Percentiles rank a stretch among this genome's conserved stretches.
phyloP scores from a whole-genome alignment of 2,888 invertebrate species.

The Microplitis manilae region DNA sequence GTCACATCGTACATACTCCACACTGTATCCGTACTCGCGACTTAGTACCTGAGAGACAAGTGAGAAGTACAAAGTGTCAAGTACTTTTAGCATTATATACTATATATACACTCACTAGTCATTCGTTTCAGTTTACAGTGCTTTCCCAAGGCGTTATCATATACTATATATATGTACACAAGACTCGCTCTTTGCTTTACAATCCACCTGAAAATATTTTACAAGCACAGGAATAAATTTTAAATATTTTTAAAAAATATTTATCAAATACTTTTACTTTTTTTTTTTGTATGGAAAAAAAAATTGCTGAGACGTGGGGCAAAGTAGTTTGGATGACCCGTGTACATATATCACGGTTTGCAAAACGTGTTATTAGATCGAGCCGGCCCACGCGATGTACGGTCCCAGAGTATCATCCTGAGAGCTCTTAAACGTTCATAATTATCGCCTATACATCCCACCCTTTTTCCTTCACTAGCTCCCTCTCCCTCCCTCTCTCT shows the following conservation, averaged over 20 bases:
- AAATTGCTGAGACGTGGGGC: no score
- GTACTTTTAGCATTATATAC: conserved; percentile 1
- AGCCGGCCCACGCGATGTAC: conserved; percentile 61
- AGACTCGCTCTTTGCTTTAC: background rate
- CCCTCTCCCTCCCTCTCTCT: background rate
- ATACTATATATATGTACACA: conserved; percentile 40
- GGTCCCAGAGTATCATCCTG: conserved; percentile 48
- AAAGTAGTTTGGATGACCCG: conserved; percentile 17
- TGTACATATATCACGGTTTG: conserved; percentile 40
- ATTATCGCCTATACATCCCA: conserved; percentile 61
- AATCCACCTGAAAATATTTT: conserved; percentile 16
- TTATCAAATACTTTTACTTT: background rate
- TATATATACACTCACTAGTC: conserved; percentile 42
- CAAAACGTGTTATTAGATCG: conserved; percentile 66
- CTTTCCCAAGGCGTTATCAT: conserved; percentile 52
- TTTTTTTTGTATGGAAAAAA: background rate
- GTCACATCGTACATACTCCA: conserved; percentile 37
- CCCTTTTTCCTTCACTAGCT: conserved; percentile 26
- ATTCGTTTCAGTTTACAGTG: conserved; percentile 54
- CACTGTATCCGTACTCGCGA: conserved; percentile 9
- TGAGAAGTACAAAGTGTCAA: conserved; percentile 43
- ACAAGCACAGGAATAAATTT: conserved; percentile 30
- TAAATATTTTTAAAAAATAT: no score
- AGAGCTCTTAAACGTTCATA: conserved; percentile 63
- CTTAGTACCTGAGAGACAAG: conserved; percentile 49